These are phyloP conservation scores for Caenorhabditis brenneri DNA, from an alignment of 1,140 invertebrate genomes.

Conservation along the genomic window DNA sequence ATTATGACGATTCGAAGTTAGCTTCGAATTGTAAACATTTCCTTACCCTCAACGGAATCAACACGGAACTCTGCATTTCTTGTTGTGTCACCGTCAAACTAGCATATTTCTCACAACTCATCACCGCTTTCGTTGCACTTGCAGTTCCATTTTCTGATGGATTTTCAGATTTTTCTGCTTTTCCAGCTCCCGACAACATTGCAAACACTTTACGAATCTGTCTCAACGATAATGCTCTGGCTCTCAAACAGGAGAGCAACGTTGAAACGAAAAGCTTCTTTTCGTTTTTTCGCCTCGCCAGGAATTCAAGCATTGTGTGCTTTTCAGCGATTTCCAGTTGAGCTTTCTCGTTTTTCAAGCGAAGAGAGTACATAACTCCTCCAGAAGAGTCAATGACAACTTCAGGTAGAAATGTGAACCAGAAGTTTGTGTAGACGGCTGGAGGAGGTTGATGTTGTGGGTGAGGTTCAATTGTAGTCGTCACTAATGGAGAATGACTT, in stretches of 20 bases:
- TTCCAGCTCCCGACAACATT: background rate
- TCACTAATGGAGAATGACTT: conserved; percentile 9
- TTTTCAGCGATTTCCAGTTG: conserved; percentile 36
- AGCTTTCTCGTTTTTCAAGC: conserved; percentile 8
- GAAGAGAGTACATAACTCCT: conserved; percentile 39
- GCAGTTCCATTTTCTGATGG: background rate
- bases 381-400: conserved; percentile 1
- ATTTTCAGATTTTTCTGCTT: background rate
- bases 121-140: background rate
- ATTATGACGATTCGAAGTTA: no score
- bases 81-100: background rate
- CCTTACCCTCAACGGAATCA: conserved; percentile 45
- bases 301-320: conserved; percentile 20
- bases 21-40: no score
- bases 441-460: conserved; percentile 31
- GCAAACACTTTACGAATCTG: conserved; percentile 40
- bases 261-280: conserved; percentile 9
- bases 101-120: background rate
- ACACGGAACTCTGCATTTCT: conserved; percentile 16
- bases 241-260: background rate
- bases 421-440: conserved; percentile 31
- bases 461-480: conserved; percentile 21
- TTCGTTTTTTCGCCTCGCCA: background rate
- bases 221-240: background rate
- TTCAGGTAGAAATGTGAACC: conserved; percentile 40